phyloP scores from a whole-genome alignment of 2,888 invertebrate genomes.

The Andrena fulva region DNA sequence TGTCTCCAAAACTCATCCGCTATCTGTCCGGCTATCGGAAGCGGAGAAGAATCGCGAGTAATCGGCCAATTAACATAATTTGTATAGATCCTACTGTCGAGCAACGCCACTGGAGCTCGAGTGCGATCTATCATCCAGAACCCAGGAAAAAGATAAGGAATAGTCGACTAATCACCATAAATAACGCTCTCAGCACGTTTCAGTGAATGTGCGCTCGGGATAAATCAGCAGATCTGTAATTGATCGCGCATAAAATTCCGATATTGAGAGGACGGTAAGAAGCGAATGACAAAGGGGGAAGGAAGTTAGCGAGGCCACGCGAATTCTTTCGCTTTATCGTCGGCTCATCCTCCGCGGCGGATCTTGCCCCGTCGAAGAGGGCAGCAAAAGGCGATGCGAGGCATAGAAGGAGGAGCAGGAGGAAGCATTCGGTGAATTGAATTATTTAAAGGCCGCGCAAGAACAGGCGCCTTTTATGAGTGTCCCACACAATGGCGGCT shows the following conservation, averaged over 20 bases:
- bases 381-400: slow-evolving; percentile 67
- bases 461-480: slow-evolving; percentile 82
- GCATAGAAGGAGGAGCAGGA: slow-evolving; percentile 58
- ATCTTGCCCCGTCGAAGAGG: slow-evolving; percentile 53
- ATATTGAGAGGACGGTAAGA: neutral
- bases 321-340: slow-evolving; percentile 41
- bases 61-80: slow-evolving; percentile 36
- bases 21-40: neutral
- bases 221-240: slow-evolving; percentile 20
- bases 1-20: neutral
- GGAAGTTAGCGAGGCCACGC: neutral
- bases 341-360: slow-evolving; percentile 36
- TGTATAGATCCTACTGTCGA: neutral
- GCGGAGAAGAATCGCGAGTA: slow-evolving; percentile 20
- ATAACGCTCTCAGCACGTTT: slow-evolving; percentile 15
- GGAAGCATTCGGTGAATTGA: slow-evolving; percentile 82
- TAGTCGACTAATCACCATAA: slow-evolving; percentile 38
- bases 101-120: neutral
- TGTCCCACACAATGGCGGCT: slow-evolving; percentile 80
- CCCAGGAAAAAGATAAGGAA: slow-evolving; percentile 4
- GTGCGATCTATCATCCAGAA: neutral
- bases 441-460: slow-evolving; percentile 82
- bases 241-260: slow-evolving; percentile 23
- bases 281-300: neutral
- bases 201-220: neutral